Percentiles rank a stretch among this genome's conserved stretches.
Evolutionary conservation across 92 coral and sea anemone genomes (phyloP).

Genomic region (Montipora capitata): DNA sequence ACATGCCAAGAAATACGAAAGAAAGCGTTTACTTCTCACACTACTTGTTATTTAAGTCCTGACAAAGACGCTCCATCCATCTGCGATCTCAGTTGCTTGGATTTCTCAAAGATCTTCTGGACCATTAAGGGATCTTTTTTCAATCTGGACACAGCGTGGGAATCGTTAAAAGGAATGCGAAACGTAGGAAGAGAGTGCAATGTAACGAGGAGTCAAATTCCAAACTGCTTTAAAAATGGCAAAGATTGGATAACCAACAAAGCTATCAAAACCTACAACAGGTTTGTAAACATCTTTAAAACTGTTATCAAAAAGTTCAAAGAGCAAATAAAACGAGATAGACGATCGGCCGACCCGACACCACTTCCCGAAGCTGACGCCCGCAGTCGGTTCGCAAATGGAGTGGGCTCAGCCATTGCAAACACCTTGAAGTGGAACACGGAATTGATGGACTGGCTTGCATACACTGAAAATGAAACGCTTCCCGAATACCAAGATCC

Average conservation of each 20-base stretch:
- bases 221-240: background rate
- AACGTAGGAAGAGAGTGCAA: slow-evolving; percentile 46
- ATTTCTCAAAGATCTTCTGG: slow-evolving; percentile 67
- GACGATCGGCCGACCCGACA: slow-evolving; percentile 36
- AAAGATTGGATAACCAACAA: background rate
- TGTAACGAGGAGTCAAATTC: background rate
- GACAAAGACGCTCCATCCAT: slow-evolving; percentile 60
- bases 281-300: too few relatives aligned
- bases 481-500: too few relatives aligned
- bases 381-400: slow-evolving; percentile 57
- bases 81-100: slow-evolving; percentile 60
- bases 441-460: slow-evolving; percentile 66
- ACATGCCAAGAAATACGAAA: slow-evolving; percentile 62
- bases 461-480: slow-evolving; percentile 20
- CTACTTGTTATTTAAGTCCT: slow-evolving; percentile 75
- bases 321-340: background rate
- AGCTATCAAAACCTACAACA: background rate
- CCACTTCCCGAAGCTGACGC: slow-evolving; percentile 55
- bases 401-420: slow-evolving; percentile 62
- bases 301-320: too few relatives aligned
- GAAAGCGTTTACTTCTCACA: slow-evolving; percentile 61
- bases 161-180: slow-evolving; percentile 79
- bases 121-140: slow-evolving; percentile 64
- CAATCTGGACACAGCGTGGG: slow-evolving; percentile 55
- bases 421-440: slow-evolving; percentile 59